A percentile compares a stretch with the other conserved stretches of the same genome.
These are phyloP conservation scores for Drosophila orosa DNA, from an alignment of 1,140 invertebrate species.

Conservation along the genomic window DNA sequence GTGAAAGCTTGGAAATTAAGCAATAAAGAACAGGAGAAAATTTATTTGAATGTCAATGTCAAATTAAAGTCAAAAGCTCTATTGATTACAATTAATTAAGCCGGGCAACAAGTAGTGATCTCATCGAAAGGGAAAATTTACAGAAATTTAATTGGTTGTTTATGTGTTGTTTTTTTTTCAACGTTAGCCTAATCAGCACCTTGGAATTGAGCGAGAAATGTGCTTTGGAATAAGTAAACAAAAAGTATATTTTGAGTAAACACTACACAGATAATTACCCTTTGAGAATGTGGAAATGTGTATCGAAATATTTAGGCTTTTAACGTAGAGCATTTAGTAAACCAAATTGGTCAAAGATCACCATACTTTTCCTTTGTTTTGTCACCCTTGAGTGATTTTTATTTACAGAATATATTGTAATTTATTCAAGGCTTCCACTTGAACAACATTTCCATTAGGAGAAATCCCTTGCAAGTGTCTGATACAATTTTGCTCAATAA, in stretches of 20 bases:
- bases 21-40: constrained; percentile 28
- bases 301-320: constrained; percentile 2
- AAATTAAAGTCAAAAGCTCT: constrained; percentile 62
- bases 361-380: neutral
- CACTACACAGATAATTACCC: neutral
- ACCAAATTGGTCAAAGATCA: neutral
- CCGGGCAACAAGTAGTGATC: constrained; percentile 27
- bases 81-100: constrained; percentile 69
- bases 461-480: constrained; percentile 26
- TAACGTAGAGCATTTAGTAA: neutral
- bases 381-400: neutral
- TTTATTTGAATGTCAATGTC: constrained; percentile 77
- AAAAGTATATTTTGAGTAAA: constrained; percentile 21
- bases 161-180: neutral
- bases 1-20: constrained; percentile 51
- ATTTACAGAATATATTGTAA: constrained; percentile 7
- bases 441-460: constrained; percentile 28
- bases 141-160: constrained; percentile 12
- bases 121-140: constrained; percentile 37
- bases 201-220: constrained; percentile 21
- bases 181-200: constrained; percentile 1
- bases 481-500: constrained; percentile 23
- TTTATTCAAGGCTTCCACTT: constrained; percentile 19
- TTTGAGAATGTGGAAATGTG: neutral
- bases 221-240: constrained; percentile 13